Conservation (phyloP, 2,797 vertebrate genomes). For the Xerus rutilus region DNA sequence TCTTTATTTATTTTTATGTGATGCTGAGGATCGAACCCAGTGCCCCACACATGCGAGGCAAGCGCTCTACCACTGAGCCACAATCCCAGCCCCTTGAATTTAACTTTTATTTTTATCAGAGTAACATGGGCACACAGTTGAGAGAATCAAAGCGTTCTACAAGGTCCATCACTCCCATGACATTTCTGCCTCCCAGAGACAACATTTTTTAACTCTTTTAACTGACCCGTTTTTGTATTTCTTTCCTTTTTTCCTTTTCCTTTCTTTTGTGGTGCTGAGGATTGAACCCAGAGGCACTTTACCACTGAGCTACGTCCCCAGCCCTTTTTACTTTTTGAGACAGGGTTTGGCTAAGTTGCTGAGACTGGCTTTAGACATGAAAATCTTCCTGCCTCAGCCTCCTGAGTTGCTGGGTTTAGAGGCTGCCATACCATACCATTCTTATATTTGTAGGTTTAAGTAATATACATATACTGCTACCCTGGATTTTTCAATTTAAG, state of each 20-base stretch:
- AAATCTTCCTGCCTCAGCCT: background rate
- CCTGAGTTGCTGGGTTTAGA: background rate
- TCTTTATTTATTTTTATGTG: no score
- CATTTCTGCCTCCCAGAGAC: slow-evolving; percentile 35
- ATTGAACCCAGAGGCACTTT: background rate
- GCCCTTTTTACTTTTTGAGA: background rate
- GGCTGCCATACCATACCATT: no score
- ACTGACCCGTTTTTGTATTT: background rate
- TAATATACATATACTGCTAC: background rate
- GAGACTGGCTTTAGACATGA: background rate
- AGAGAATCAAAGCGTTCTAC: slow-evolving; percentile 36
- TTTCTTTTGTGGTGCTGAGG: no score
- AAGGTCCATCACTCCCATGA: background rate
- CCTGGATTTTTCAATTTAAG: slow-evolving; percentile 37
- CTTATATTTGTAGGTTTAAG: slow-evolving; percentile 20
- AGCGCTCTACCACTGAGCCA: no score
- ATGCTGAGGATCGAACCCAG: no score
- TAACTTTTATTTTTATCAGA: slow-evolving; percentile 20
- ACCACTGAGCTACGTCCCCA: background rate
- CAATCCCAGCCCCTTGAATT: no score
- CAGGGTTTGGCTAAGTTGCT: background rate
- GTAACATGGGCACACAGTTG: background rate
- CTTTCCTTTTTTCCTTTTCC: no score
- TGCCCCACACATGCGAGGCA: no score
- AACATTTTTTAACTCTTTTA: slow-evolving; percentile 16